Base-by-base conservation (phyloP, 2,888 invertebrate genomes). In the Lampropteryx suffumata region DNA sequence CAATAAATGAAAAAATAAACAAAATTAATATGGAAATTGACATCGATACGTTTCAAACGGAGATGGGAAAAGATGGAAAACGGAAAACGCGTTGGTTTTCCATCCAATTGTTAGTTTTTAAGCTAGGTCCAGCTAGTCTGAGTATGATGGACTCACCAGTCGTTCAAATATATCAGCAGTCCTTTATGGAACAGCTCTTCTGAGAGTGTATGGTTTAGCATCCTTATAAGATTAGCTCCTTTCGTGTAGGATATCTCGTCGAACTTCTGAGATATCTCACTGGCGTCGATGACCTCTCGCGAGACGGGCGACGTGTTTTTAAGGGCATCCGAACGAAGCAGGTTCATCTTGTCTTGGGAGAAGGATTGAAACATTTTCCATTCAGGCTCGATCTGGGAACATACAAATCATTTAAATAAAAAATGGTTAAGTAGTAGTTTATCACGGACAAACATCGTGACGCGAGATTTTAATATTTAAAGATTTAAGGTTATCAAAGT, bases 181-280 rank as follows among this genome's bases (percentile, higher is more conserved):
- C 92, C 92, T 40, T 86, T 81, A 56, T 83, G 82, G 69, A 93
- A 93, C 50, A 91, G 66, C 0, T 82, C 74, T 47, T 88, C 83
- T 0, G 91, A 82, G 12, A 93, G 74, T 0, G 92, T 92, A 50
- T 91, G 86, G 67, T 92, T 92, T 45, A 93, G 73, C 93, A 93
- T 93, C 26, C 92, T 69, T 29, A 93, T 84, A 4, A 93, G 73
- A 51, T 91, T 91, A 4, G 92, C 92, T 33, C 92, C 92, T 66
- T 92, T 92, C 3, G 80, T 78, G 67, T 92, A 92, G 0, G 91
- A 90, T 37, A 92, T 91, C 49, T 86, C 87, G 67, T 93, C 92
- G 67, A 93, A 93, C 62, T 92, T 91, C 73, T 91, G 92, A 42
- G 91, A 88, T 63, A 93, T 93, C 64, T 92, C 92, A 0, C 85